Evolutionary conservation across 2,797 vertebrate species (phyloP).

Genomic region (Gymnodraco acuticeps): DNA sequence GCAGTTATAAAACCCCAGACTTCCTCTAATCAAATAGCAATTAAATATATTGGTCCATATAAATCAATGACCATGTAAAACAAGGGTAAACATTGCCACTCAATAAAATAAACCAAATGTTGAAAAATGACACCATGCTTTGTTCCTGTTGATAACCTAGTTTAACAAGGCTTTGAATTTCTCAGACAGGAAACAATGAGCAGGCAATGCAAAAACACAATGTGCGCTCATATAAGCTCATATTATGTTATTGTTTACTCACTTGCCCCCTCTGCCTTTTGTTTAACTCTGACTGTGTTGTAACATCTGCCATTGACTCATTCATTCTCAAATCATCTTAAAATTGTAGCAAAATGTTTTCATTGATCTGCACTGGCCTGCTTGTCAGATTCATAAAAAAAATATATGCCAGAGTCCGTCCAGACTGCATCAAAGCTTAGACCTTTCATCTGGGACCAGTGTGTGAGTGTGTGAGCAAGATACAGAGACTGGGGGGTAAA

Average conservation of each 20-base stretch:
- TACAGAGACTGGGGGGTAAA: constrained; percentile 24
- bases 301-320: constrained; percentile 42
- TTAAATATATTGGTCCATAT: constrained; percentile 26
- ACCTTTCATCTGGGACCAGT: constrained; percentile 46
- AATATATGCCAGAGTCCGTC: constrained; percentile 55
- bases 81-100: constrained; percentile 24
- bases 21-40: constrained; percentile 22
- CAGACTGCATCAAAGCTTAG: constrained; percentile 41
- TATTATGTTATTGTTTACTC: constrained; percentile 43
- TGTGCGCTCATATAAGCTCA: constrained; percentile 9
- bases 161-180: constrained; percentile 24
- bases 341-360: constrained; percentile 55
- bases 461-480: constrained; percentile 23
- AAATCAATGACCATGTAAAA: constrained; percentile 29
- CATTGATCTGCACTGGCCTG: constrained; percentile 59
- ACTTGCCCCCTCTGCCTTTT: constrained; percentile 19
- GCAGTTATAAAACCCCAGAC: constrained; percentile 18
- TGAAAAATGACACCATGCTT: constrained; percentile 14
- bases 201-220: constrained; percentile 33
- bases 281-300: constrained; percentile 43
- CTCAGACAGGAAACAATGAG: constrained; percentile 1
- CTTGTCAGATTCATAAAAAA: constrained; percentile 68
- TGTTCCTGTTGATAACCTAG: constrained; percentile 28
- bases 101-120: constrained; percentile 21
- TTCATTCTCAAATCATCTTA: constrained; percentile 49